Evolutionary conservation across 2,113 vertebrate species (phyloP), one percentile per base, ranked within the genome.

Genomic region (Notothenia coriiceps): DNA sequence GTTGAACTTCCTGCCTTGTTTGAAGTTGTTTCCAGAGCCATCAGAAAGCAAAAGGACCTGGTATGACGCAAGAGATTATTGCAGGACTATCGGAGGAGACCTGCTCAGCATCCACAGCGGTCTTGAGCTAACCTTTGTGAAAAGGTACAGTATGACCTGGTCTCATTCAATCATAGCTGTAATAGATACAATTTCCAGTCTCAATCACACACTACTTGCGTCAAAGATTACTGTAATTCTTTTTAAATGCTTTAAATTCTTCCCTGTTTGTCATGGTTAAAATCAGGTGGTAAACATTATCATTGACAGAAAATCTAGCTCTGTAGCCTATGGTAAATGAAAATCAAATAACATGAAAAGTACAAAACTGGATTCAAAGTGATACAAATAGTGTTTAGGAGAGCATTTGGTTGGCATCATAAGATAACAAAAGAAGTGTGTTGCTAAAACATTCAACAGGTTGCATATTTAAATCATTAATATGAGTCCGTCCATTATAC

Each of bases 1-100:
- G 3, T n/a, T 67, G 3, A 74, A 40, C 4, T 6, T 40, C 35
- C 20, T 56, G 18, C 25, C 17, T 60, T 78, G n/a, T 76, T 49
- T 74, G 0, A 68, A 93, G 93, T 0, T 62, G 1, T 94, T 85
- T 66, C 5, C 5, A 25, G 17, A 44, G 2, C 3, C 25, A 6
- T 0, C 6, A 2, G 0, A 1, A 1, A 56, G 79, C 1, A 92
- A 86, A 81, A 97, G 92, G 86, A 95, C 95, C 0, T 98, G 97
- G 97, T 92, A 91, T 90, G 95, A 97, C 5, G 95, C 97, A 33
- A 94, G 91, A 77, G 88, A 88, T 29, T 98, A 94, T 63, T 98
- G 97, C 72, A 87, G 70, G 61, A 91, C 92, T 43, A 20, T 97
- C 2, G 96, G 96, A 11, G 97, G 96, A 15, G 96, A 97, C 18